A percentile compares a stretch with the other conserved stretches of the same genome.
Conservation (phyloP, 2,113 vertebrate species). For the Oncorhynchus gorbuscha region DNA sequence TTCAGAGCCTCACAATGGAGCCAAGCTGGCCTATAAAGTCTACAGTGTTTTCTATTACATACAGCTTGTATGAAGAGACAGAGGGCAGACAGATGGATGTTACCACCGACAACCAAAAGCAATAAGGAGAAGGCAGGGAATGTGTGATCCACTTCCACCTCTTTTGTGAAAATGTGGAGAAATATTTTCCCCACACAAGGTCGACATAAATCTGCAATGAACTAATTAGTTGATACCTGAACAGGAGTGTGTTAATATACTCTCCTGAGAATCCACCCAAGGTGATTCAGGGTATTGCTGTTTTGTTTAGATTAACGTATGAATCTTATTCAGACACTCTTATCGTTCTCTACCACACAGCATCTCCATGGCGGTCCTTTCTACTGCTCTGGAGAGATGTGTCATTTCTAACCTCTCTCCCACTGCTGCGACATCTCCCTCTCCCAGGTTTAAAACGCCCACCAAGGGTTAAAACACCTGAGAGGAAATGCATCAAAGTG, state of each 20-base stretch:
- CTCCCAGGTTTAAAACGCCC: slow-evolving; percentile 24
- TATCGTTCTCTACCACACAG: neutral
- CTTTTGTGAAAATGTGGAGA: neutral
- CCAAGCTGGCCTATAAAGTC: neutral
- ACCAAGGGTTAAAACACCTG: slow-evolving; percentile 55
- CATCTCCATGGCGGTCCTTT: neutral
- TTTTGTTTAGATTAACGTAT: neutral
- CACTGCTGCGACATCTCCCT: slow-evolving; percentile 6
- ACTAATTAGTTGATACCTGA: neutral
- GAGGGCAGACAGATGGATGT: too few species aligned
- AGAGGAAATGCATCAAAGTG: slow-evolving; percentile 64
- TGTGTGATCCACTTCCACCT: neutral
- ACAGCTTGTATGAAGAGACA: neutral
- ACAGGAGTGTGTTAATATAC: neutral
- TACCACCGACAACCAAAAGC: too few species aligned
- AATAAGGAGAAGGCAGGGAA: neutral
- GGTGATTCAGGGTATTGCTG: neutral
- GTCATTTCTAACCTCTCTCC: neutral
- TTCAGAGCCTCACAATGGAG: neutral
- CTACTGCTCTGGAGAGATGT: neutral
- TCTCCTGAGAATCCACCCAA: neutral
- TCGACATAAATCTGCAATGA: too few species aligned
- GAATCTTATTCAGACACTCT: neutral
- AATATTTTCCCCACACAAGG: too few species aligned
- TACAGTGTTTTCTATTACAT: neutral